Base-by-base conservation (phyloP, 2,888 invertebrate genomes). In the Apoda limacodes region DNA sequence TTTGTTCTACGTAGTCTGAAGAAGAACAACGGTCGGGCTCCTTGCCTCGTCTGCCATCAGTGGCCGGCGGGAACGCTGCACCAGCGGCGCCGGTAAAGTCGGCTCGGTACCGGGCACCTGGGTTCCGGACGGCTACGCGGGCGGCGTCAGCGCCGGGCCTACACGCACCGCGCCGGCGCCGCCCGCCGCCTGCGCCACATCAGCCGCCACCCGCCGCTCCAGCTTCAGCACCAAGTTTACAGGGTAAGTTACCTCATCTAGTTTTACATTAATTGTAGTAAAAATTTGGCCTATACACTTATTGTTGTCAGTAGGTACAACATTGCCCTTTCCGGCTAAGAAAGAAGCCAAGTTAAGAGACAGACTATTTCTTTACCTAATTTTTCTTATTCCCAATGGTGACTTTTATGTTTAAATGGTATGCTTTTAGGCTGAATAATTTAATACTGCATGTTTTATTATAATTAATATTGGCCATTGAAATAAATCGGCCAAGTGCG, bases 61-160 rank as follows among this genome's bases (percentile, higher is more conserved):
- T 76, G 43, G 63, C 71, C 7, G 71, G 62, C 5, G 48, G 82
- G 60, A 48, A 64, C 55, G 69, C 82, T 3, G 76, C 67, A 21
- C 64, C 88, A 32, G 90, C 78, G 3, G 82, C 83, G 22, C 67
- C 88, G 40, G 93, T 92, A 25, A 93, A 93, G 60, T 93, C 93
- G 29, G 93, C 93, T 22, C 82, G 94, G 21, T 94, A 94, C 63
- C 82, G 94, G 3, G 92, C 94, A 2, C 93, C 93, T 0, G 93
- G 91, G 2, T 90, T 89, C 69, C 84, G 85, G 19, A 84, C 89
- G 23, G 88, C 90, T 1, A 91, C 91, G 45, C 78, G 92, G 17
- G 88, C 91, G 1, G 86, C 88, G 5, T 89, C 89, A 10, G 89
- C 89, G 0, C 89, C 90, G 2, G 90, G 91, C 1, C 75, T 92